Conservation (phyloP, 2,797 vertebrate species). For the Dryobates pubescens region DNA sequence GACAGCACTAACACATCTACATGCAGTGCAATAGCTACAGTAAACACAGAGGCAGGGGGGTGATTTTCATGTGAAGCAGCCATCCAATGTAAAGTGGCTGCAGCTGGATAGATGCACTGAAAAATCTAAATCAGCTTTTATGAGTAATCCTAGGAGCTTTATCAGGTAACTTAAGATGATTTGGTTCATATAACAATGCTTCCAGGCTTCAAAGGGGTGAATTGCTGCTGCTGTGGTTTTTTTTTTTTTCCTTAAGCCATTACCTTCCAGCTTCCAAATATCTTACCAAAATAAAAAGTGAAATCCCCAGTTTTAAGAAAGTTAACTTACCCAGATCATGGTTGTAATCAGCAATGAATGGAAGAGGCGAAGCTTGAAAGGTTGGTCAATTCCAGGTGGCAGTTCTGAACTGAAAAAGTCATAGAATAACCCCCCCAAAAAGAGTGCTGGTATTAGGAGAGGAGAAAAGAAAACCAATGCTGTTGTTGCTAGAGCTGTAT, state of each 20-base stretch:
- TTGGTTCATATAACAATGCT: neutral
- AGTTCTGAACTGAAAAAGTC: slow-evolving; percentile 80
- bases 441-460: slow-evolving; percentile 61
- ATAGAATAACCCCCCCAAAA: slow-evolving; percentile 76
- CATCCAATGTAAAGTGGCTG: neutral
- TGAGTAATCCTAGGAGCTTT: neutral
- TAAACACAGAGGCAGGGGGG: too few relatives aligned
- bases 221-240: neutral
- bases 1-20: neutral
- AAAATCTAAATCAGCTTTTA: neutral
- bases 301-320: neutral
- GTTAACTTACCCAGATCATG: slow-evolving; percentile 77
- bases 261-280: neutral
- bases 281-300: neutral
- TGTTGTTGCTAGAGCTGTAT: slow-evolving; percentile 64
- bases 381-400: slow-evolving; percentile 79
- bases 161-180: neutral
- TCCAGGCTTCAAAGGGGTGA: neutral
- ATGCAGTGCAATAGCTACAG: neutral
- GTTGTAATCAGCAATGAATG: slow-evolving; percentile 76
- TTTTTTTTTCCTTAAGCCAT: neutral
- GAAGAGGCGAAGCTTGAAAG: slow-evolving; percentile 76
- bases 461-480: slow-evolving; percentile 14
- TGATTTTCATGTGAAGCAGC: neutral
- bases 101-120: neutral